phyloP scores from a whole-genome alignment of 2,797 vertebrate genomes.

The Poeciliopsis infans region DNA sequence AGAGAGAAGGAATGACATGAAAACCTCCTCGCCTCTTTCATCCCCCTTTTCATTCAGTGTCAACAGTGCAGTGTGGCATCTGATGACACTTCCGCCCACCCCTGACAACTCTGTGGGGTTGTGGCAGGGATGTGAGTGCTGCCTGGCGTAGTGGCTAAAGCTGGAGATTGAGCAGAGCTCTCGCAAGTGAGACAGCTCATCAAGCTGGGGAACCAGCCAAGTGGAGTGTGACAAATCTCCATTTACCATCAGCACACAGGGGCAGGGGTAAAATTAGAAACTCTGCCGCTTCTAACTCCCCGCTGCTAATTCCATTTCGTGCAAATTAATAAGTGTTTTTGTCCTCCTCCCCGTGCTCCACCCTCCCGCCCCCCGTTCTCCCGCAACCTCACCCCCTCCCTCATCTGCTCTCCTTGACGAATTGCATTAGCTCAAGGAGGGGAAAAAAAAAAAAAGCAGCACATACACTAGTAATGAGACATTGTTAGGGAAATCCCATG shows the following conservation, averaged over 20 bases:
- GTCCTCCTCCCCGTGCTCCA: conserved; percentile 61
- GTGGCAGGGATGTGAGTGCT: conserved; percentile 59
- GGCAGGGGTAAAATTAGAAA: conserved; percentile 85
- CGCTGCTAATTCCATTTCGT: conserved; percentile 86
- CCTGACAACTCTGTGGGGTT: conserved; percentile 50
- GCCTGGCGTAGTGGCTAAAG: conserved; percentile 62
- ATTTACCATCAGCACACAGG: conserved; percentile 81
- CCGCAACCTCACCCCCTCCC: conserved; percentile 60
- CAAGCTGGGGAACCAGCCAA: conserved; percentile 81
- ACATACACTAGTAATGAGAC: conserved; percentile 82
- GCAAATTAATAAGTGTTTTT: conserved; percentile 87
- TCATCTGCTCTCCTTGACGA: conserved; percentile 78
- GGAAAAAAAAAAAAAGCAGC: conserved; percentile 34
- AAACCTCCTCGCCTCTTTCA: conserved; percentile 34
- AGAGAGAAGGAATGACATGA: neutral
- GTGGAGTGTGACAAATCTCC: conserved; percentile 87
- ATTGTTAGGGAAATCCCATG: conserved; percentile 85
- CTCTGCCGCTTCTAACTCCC: conserved; percentile 77
- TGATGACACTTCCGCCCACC: conserved; percentile 69
- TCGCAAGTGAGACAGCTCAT: conserved; percentile 79
- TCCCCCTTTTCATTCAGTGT: conserved; percentile 64
- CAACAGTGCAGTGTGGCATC: conserved; percentile 75
- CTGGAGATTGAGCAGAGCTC: conserved; percentile 61
- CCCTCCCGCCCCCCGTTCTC: conserved; percentile 51
- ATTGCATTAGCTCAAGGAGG: conserved; percentile 77